Evolutionary conservation across 1,140 invertebrate genomes (phyloP), one percentile per base, ranked within the genome.

Genomic region (Gyrodactylus bullatarudis): DNA sequence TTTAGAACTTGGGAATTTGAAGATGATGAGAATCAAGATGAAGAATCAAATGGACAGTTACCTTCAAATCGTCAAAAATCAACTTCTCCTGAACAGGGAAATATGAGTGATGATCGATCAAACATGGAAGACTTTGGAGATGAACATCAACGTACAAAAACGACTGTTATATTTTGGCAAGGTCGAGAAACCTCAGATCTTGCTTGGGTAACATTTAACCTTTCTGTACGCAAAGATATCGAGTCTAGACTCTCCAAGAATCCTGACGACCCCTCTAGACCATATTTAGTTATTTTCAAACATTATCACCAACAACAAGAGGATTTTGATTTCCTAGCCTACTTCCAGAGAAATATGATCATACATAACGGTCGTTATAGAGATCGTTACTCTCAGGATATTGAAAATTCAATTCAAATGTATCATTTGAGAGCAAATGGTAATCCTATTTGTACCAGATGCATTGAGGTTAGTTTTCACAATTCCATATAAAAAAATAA

Each of bases 131-230:
- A 88, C 76, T 19, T 68, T 21, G 71, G 23, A 19, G 71, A 72
- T 8, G 71, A 72, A 68, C 1, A 2, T 19, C 21, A 19, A 20
- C 71, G 34, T 21, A 72, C 23, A 8, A 88, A 94, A 78, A 95
- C 89, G 82, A 89, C 94, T 27, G 92, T 97, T 8, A 98, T 98
- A 80, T 99, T 99, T 81, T 99, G 94, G 94, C 94, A 99, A 83
- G 91, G 92, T 0, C 82, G 94, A 75, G 87, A 94, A 78, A 92
- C 94, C 1, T 87, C 88, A 69, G 98, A 98, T 81, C 97, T 97
- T 91, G 94, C 93, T 23, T 98, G 93, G 93, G 84, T 98, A 0
- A 96, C 91, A 8, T 99, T 99, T 81, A 98, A 93, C 0, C 98
- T 98, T 81, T 54, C 22, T n/a, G 26, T 26, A 1, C 8, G 20